Percentiles rank a stretch among this genome's conserved stretches.
Conservation (phyloP, 2,888 invertebrate genomes). For the Helicoverpa assulta region DNA sequence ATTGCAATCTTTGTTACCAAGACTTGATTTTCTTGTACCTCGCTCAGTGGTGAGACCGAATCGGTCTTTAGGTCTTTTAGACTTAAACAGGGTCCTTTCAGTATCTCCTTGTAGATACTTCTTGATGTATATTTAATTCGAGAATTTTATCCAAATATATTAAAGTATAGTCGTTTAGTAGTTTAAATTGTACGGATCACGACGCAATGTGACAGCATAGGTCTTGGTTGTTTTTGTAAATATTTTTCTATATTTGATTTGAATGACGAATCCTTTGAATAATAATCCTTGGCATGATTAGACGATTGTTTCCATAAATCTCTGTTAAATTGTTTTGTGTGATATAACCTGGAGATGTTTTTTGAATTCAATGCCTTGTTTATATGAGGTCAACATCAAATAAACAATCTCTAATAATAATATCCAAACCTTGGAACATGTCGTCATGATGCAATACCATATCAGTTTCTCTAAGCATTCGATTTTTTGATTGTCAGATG, state of each 20-base stretch:
- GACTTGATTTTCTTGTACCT: conserved; percentile 75
- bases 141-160: conserved; percentile 85
- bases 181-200: conserved; percentile 69
- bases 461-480: background rate
- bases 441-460: no score
- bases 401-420: background rate
- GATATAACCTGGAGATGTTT: background rate
- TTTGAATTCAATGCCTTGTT: conserved; percentile 45
- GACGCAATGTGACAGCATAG: conserved; percentile 67
- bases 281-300: conserved; percentile 5
- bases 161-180: conserved; percentile 78
- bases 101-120: conserved; percentile 71
- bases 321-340: conserved; percentile 14
- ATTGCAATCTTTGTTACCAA: conserved; percentile 76
- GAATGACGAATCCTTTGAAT: conserved; percentile 53
- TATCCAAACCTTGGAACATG: no score
- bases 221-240: conserved; percentile 69
- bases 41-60: conserved; percentile 77
- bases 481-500: background rate
- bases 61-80: conserved; percentile 74
- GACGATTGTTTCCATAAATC: conserved; percentile 21
- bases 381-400: conserved; percentile 28
- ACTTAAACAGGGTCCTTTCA: conserved; percentile 86
- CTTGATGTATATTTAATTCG: conserved; percentile 68
- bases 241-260: conserved; percentile 65